Conservation (phyloP, 2,888 invertebrate species). For the Chrysomela aeneicollis region DNA sequence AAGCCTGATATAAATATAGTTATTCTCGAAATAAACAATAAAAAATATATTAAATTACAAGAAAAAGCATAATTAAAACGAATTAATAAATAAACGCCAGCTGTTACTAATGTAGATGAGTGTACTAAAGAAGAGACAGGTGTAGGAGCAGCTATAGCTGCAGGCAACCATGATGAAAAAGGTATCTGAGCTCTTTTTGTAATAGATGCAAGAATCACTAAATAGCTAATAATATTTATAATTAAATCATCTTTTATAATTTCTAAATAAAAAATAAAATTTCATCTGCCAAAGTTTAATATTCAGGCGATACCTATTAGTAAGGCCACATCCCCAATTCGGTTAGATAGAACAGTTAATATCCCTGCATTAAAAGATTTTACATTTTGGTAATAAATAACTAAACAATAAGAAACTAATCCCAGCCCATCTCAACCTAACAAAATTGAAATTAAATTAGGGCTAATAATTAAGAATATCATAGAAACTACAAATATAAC, state of each 20-base stretch:
- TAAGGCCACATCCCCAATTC: constrained; percentile 75
- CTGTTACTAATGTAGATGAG: constrained; percentile 62
- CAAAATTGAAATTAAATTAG: constrained; percentile 34
- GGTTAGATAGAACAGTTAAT: constrained; percentile 76
- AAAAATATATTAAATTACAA: constrained; percentile 60
- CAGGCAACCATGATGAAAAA: constrained; percentile 69
- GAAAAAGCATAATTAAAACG: constrained; percentile 68
- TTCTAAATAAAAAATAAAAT: constrained; percentile 28
- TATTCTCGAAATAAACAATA: constrained; percentile 68
- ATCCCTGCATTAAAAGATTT: constrained; percentile 76
- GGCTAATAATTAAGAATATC: constrained; percentile 52
- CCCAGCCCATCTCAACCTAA: constrained; percentile 79
- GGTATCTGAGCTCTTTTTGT: constrained; percentile 85
- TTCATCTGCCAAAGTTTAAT: constrained; percentile 32
- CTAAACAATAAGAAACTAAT: constrained; percentile 75
- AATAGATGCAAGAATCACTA: constrained; percentile 64
- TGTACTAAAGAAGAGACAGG: constrained; percentile 28
- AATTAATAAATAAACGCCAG: constrained; percentile 62
- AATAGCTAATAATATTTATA: constrained; percentile 23
- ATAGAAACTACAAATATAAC: constrained; percentile 74
- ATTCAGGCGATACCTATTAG: constrained; percentile 59
- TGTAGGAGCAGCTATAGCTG: constrained; percentile 31
- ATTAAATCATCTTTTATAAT: constrained; percentile 20
- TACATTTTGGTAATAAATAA: constrained; percentile 75
- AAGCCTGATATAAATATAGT: constrained; percentile 70